These are phyloP conservation scores for Phaonia tiefii DNA, from an alignment of 2,888 invertebrate species.

Conservation along the genomic window DNA sequence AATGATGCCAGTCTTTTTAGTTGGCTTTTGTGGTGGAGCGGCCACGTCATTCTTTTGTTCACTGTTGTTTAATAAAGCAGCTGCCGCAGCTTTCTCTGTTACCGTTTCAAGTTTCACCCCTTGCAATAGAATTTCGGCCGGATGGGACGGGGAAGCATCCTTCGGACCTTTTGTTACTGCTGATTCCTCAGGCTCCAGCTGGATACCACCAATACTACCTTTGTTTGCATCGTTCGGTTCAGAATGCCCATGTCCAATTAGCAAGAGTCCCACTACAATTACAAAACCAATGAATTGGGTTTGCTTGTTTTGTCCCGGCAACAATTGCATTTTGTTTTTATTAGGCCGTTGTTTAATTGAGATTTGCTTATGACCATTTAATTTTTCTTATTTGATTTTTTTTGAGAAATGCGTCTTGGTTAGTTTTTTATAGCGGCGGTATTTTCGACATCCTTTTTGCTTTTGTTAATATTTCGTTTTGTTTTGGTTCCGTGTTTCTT, in stretches of 20 bases:
- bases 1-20: background rate
- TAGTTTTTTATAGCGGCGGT: no score
- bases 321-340: slow-evolving; percentile 40
- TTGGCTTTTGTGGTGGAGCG: background rate
- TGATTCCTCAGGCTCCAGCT: background rate
- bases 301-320: background rate
- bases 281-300: slow-evolving; percentile 38
- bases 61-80: background rate
- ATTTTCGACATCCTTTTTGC: no score
- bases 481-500: no score
- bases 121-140: no score
- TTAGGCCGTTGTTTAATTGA: background rate
- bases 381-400: slow-evolving; percentile 1
- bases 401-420: slow-evolving; percentile 40
- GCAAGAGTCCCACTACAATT: background rate
- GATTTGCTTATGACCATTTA: background rate
- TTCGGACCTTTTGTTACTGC: no score
- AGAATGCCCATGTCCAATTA: slow-evolving; percentile 28
- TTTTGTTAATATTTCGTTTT: no score
- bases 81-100: background rate
- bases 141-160: no score
- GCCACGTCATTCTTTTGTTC: slow-evolving; percentile 7
- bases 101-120: background rate
- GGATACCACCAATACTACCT: background rate
- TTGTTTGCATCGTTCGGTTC: no score